A percentile compares a stretch with the other conserved stretches of the same genome.
These are phyloP conservation scores for Nymphalis urticae DNA, from an alignment of 2,888 invertebrate genomes.

Conservation along the genomic window DNA sequence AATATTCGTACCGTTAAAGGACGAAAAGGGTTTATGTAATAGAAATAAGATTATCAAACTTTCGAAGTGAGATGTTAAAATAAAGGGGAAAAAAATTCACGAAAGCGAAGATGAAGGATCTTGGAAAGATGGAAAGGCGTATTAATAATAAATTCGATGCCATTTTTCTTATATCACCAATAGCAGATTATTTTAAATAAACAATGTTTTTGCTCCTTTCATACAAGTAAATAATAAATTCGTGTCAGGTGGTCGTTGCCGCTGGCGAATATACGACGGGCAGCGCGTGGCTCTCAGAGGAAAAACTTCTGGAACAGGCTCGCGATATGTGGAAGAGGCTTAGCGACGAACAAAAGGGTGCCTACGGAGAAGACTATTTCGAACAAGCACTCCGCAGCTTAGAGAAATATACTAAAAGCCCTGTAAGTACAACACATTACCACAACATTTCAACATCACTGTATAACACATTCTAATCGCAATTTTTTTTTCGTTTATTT, in stretches of 20 bases:
- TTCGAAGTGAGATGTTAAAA: too few relatives aligned
- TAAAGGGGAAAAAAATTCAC: too few relatives aligned
- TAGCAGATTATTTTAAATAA: slow-evolving; percentile 3
- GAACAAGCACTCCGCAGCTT: slow-evolving; percentile 89
- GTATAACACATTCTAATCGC: neutral
- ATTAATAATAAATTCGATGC: neutral
- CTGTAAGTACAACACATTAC: slow-evolving; percentile 68
- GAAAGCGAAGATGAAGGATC: too few relatives aligned
- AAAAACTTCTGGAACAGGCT: slow-evolving; percentile 85
- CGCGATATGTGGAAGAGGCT: slow-evolving; percentile 92
- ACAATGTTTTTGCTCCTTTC: slow-evolving; percentile 15
- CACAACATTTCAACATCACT: neutral
- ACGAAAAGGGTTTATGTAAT: too few relatives aligned
- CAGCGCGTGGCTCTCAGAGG: slow-evolving; percentile 88
- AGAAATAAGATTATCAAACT: too few relatives aligned
- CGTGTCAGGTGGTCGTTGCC: slow-evolving; percentile 85
- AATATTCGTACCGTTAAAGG: too few relatives aligned
- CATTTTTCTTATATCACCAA: neutral
- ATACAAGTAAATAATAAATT: slow-evolving; percentile 21
- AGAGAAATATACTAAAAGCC: slow-evolving; percentile 88
- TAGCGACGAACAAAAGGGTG: slow-evolving; percentile 87
- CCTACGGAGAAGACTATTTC: slow-evolving; percentile 92
- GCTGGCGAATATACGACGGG: slow-evolving; percentile 93
- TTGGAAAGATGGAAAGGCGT: neutral
- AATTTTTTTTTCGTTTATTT: neutral